phyloP scores from a whole-genome alignment of 2,797 vertebrate genomes.

The Adrianichthys oophorus region DNA sequence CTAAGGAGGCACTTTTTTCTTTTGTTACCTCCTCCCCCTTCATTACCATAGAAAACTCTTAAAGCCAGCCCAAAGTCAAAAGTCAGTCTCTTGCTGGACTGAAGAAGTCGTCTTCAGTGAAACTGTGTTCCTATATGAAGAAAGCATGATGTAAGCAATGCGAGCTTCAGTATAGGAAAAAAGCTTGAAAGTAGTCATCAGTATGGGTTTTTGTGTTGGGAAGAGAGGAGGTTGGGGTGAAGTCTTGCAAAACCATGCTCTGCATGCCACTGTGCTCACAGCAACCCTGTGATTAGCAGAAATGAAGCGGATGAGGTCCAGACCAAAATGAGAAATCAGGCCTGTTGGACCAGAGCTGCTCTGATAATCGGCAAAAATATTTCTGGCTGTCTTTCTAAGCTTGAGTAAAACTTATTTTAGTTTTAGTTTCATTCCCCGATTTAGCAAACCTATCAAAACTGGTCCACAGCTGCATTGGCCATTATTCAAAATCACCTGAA shows the following conservation, averaged over 20 bases:
- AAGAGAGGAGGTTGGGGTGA: conserved; percentile 34
- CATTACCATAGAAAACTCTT: conserved; percentile 58
- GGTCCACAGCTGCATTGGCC: conserved; percentile 7
- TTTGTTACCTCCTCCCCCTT: conserved; percentile 46
- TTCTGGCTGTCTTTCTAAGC: conserved; percentile 30
- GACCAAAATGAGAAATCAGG: conserved; percentile 69
- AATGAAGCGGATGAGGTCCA: conserved; percentile 74
- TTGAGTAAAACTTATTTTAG: conserved; percentile 27
- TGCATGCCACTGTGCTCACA: conserved; percentile 72
- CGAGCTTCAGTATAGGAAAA: conserved; percentile 33
- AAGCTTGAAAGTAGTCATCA: conserved; percentile 39
- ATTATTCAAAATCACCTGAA: conserved; percentile 10
- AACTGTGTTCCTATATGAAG: conserved; percentile 10
- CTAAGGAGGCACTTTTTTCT: conserved; percentile 13
- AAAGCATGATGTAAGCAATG: conserved; percentile 30
- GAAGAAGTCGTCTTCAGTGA: conserved; percentile 10
- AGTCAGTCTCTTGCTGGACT: conserved; percentile 35
- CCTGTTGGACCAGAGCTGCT: conserved; percentile 49
- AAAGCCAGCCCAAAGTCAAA: conserved; percentile 59
- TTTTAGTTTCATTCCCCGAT: conserved; percentile 11
- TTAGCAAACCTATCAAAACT: conserved; percentile 1
- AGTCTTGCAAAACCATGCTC: conserved; percentile 63
- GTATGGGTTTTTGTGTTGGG: conserved; percentile 44
- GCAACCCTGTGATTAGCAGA: conserved; percentile 78
- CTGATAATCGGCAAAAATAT: conserved; percentile 59